These are phyloP conservation scores for Tenthredo distinguenda DNA, from an alignment of 2,888 invertebrate genomes.

Conservation along the genomic window DNA sequence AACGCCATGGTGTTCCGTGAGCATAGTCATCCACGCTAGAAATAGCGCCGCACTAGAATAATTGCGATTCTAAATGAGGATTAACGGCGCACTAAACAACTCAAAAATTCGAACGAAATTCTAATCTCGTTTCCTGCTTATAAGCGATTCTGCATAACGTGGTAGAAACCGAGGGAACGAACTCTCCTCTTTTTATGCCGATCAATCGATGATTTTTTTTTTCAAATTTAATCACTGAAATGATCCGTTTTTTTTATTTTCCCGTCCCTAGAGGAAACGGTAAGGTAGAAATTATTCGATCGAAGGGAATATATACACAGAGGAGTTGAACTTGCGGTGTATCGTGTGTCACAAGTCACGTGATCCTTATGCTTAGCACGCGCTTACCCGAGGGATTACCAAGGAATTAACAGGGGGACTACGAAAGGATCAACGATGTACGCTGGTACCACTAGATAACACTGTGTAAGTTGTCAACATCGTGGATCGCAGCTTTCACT, in stretches of 20 bases:
- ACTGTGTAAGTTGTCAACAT: slow-evolving; percentile 74
- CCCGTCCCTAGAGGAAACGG: not conserved
- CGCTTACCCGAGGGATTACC: slow-evolving; percentile 73
- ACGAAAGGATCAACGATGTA: slow-evolving; percentile 73
- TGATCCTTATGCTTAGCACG: slow-evolving; percentile 69
- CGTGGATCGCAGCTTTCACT: slow-evolving; percentile 47
- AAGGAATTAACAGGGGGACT: slow-evolving; percentile 65
- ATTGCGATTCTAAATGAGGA: not conserved
- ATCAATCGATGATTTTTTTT: not conserved
- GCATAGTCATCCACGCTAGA: not conserved
- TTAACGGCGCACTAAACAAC: not conserved
- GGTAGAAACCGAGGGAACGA: not conserved
- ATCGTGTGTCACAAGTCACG: slow-evolving; percentile 72
- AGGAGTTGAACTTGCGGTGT: slow-evolving; percentile 63
- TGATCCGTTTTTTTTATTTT: not conserved
- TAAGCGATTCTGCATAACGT: not conserved
- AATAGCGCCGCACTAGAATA: slow-evolving; percentile 6
- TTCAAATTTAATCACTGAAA: not conserved
- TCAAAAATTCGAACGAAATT: not conserved
- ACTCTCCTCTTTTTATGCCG: not conserved
- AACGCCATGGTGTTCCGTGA: slow-evolving; percentile 4
- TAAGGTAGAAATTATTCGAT: not conserved
- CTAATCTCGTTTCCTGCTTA: not conserved
- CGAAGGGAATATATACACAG: not conserved
- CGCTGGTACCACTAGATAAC: slow-evolving; percentile 76